Conservation (phyloP, 2,113 vertebrate species). For the Podarcis cretensis region DNA sequence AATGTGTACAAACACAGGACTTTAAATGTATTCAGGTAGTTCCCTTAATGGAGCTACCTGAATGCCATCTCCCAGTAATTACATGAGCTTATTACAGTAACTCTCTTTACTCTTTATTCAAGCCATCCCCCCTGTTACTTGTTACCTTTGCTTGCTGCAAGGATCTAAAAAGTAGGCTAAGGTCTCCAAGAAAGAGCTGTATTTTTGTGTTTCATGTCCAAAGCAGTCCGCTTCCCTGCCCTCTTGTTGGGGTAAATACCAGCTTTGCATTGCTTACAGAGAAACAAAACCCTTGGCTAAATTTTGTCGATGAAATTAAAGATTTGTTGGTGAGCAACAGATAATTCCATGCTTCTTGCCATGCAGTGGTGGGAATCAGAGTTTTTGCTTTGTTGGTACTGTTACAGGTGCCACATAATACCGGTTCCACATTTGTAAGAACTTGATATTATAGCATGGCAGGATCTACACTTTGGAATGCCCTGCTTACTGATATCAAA, state of each 20-base stretch:
- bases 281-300: not conserved
- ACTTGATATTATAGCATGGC: too few species aligned
- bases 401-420: too few species aligned
- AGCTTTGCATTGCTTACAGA: not conserved
- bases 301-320: not conserved
- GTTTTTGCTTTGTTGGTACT: not conserved
- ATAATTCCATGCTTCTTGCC: not conserved
- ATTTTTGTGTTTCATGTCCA: not conserved
- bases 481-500: too few species aligned
- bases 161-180: conserved; percentile 22
- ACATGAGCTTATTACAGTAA: rapidly evolving
- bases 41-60: not conserved
- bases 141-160: not conserved
- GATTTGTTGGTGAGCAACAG: not conserved
- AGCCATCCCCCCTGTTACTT: not conserved
- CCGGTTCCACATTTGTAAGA: too few species aligned
- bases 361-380: rapidly evolving
- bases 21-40: conserved; percentile 1
- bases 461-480: too few species aligned
- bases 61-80: conserved; percentile 19
- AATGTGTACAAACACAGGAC: not conserved
- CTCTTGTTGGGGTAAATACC: not conserved
- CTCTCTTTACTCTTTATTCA: not conserved
- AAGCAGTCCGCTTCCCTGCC: not conserved
- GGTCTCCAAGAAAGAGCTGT: not conserved